Base-by-base conservation (phyloP, 2,113 vertebrate genomes). In the Cyphomyrus plagiostoma region DNA sequence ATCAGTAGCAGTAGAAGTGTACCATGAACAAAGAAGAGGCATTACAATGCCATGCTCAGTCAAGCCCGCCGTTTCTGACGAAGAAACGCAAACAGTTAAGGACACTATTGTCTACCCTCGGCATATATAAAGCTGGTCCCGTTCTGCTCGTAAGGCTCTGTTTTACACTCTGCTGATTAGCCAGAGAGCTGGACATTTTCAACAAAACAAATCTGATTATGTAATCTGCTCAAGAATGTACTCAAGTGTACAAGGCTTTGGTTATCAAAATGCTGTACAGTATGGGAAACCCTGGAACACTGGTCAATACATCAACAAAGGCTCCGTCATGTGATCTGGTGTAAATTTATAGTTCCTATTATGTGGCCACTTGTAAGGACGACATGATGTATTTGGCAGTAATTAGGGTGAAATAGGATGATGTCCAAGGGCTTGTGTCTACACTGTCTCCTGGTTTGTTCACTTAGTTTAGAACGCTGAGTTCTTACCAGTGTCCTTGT, bases 291-390 rank as follows among this genome's bases (percentile, higher is more conserved):
- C 35, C 30, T 42, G 74, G 35, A 80, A 42, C 30, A 19, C 35
- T 42, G 74, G 74, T 80, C 74, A 80, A 4, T 19, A 19, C 17
- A 35, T 80, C 74, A 42, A 35, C 74, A 42, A 80, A 42, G 35
- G 74, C 30, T 80, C 15, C 1, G 17, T 80, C 74, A 19, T 80
- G 58, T 19, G 13, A 56, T 46, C 58, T 15, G 58, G 21, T 74
- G 45, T 26, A 88, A 88, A 88, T 70, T 88, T 88, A 74, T 48
- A 49, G 39, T 13, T 49, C 19, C 35, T 66, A 74, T 88, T 88
- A 88, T 35, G 30, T 42, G 2, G 17, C 87, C 21, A 46, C 56
- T 62, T 21, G 30, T 88, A 62, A 88, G 49, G 87, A 46, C n/a
- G 87, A 48, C 62, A 48, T 70, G 45, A 74, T 88, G 26, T 53